phyloP scores from a whole-genome alignment of 2,888 invertebrate species.

The Sinelater perroti region DNA sequence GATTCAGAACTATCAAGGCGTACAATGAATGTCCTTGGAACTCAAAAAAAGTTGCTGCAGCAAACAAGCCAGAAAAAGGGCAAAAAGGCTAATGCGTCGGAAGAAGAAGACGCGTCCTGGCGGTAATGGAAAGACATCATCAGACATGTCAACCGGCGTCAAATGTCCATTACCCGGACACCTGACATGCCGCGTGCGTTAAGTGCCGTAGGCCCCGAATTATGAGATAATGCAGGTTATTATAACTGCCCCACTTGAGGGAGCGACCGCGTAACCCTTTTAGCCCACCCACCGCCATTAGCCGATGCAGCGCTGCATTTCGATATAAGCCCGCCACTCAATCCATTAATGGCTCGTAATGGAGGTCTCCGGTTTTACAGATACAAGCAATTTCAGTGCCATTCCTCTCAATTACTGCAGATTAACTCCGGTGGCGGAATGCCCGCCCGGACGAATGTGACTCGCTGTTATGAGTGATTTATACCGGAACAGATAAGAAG shows the following conservation, averaged over 20 bases:
- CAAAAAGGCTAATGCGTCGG: neutral
- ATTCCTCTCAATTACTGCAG: constrained; percentile 58
- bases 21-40: too few species aligned
- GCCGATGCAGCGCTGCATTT: constrained; percentile 43
- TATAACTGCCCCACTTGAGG: constrained; percentile 36
- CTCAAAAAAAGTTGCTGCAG: too few species aligned
- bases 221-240: constrained; percentile 39
- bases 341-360: constrained; percentile 59
- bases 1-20: too few species aligned
- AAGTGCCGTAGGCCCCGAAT: constrained; percentile 8
- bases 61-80: too few species aligned
- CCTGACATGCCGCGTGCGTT: constrained; percentile 14
- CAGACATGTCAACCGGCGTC: constrained; percentile 9
- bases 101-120: neutral
- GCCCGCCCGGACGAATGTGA: constrained; percentile 40
- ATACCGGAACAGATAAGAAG: constrained; percentile 15
- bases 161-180: constrained; percentile 19
- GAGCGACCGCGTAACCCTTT: constrained; percentile 42
- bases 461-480: constrained; percentile 26
- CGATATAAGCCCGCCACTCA: constrained; percentile 53
- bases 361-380: constrained; percentile 57
- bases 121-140: neutral
- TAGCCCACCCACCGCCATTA: constrained; percentile 43
- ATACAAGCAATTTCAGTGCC: constrained; percentile 57
- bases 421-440: constrained; percentile 51